Percentiles rank a stretch among this genome's conserved stretches.
Conservation (phyloP, 2,113 vertebrate species). For the Mixornis gularis region DNA sequence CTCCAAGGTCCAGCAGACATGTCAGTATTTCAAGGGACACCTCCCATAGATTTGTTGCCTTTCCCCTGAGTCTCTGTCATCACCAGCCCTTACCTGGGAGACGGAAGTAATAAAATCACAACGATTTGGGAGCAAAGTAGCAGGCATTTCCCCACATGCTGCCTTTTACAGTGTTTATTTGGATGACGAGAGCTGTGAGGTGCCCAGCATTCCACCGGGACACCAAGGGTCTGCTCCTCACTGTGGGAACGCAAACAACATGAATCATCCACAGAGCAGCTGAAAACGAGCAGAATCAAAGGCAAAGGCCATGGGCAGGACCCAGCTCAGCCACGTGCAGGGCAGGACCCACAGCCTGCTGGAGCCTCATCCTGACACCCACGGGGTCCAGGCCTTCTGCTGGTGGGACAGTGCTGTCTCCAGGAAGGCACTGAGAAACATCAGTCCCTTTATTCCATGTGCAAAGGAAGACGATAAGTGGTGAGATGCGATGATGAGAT, state of each 20-base stretch:
- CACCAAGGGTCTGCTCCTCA: not conserved
- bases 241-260: not conserved
- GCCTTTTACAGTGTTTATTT: not conserved
- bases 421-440: not conserved
- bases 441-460: not conserved
- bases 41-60: rapidly evolving
- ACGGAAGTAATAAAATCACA: not conserved
- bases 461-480: not conserved
- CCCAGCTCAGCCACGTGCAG: rapidly evolving
- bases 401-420: not conserved
- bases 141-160: not conserved
- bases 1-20: not conserved
- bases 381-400: not conserved
- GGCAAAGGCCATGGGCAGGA: not conserved
- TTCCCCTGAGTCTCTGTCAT: rapidly evolving
- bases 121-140: not conserved
- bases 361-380: not conserved
- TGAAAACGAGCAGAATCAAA: not conserved
- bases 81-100: not conserved
- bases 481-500: not conserved
- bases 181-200: not conserved
- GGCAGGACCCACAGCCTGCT: not conserved
- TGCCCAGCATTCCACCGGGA: not conserved
- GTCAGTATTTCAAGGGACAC: not conserved
- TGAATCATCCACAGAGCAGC: not conserved